phyloP scores from a whole-genome alignment of 2,888 invertebrate species.

The Entomobrya proxima region DNA sequence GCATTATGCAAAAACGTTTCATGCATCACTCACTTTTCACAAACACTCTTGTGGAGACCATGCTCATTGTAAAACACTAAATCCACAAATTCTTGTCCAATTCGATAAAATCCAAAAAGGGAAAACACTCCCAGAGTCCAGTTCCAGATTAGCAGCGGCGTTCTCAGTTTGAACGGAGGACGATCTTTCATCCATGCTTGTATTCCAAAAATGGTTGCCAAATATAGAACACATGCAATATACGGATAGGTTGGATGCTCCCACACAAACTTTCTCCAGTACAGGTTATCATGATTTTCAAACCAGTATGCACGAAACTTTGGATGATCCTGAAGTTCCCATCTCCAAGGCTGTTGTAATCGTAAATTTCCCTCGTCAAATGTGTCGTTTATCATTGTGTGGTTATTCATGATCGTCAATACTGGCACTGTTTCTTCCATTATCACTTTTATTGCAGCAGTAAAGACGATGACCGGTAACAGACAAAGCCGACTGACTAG shows the following conservation, averaged over 20 bases:
- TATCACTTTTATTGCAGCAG: not conserved
- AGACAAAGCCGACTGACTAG: not conserved
- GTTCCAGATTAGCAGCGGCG: constrained; percentile 94
- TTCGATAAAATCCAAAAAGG: constrained; percentile 45
- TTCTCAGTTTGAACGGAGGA: constrained; percentile 91
- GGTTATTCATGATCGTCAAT: not conserved
- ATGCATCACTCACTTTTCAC: constrained; percentile 47
- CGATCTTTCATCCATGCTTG: constrained; percentile 95
- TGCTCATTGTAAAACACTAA: constrained; percentile 16
- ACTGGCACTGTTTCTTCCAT: not conserved
- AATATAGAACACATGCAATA: constrained; percentile 48
- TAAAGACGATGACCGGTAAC: constrained; percentile 7
- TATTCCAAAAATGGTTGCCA: constrained; percentile 51
- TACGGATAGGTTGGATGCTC: constrained; percentile 46
- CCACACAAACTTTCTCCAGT: constrained; percentile 55
- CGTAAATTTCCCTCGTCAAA: constrained; percentile 41
- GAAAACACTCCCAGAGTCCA: constrained; percentile 84
- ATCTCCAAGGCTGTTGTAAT: constrained; percentile 55
- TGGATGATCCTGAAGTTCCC: constrained; percentile 40
- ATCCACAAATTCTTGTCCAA: constrained; percentile 25
- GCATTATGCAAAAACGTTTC: not conserved
- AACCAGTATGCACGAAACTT: constrained; percentile 52
- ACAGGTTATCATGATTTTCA: constrained; percentile 54
- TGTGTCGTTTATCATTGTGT: not conserved
- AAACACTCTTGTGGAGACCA: constrained; percentile 50